Evolutionary conservation across 1,140 invertebrate genomes (phyloP), one percentile per base, ranked within the genome.

Genomic region (Catajapyx aquilonaris): DNA sequence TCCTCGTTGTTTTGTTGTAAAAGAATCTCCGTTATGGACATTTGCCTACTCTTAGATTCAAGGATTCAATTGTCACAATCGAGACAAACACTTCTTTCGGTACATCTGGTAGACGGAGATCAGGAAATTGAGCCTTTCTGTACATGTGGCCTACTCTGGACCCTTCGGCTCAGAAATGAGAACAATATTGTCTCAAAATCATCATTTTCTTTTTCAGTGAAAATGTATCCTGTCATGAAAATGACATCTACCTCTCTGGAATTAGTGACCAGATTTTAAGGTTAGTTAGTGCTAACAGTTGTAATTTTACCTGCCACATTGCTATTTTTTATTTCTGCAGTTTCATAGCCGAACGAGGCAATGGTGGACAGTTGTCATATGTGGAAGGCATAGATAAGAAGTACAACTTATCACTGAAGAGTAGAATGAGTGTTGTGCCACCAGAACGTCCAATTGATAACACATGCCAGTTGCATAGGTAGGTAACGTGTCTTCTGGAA

Each of bases 331-430:
- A 32, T 37, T 39, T 48, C 16, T 39, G 35, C 38, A 61, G 59
- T 34, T 62, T 61, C 46, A 54, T 63, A 35, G 59, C 58, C 20
- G 56, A 60, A 42, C 42, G 55, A 41, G 55, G 57, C 11, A 54
- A 52, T 39, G 47, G 48, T 10, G 51, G 50, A 19, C 57, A 56
- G 39, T 38, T 63, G 15, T 36, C 44, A 2, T 54, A 58, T 47
- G 50, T 63, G n/a, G 58, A 63, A 37, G 57, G 54, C n/a, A 60
- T 62, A 33, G 60, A 63, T 43, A 44, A 46, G 22, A 51, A 51
- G 13, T 60, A 52, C 46, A 45, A 55, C 1, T 22, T 25, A 19
- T 32, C 30, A 3, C 25, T 25, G 15, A 13, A 10, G 19, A 17
- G 38, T 9, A 9, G 17, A 28, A 20, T 16, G 13, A 20, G 13